Evolutionary conservation across 1,140 invertebrate species (phyloP).

Genomic region (Drosophila pectinifera): DNA sequence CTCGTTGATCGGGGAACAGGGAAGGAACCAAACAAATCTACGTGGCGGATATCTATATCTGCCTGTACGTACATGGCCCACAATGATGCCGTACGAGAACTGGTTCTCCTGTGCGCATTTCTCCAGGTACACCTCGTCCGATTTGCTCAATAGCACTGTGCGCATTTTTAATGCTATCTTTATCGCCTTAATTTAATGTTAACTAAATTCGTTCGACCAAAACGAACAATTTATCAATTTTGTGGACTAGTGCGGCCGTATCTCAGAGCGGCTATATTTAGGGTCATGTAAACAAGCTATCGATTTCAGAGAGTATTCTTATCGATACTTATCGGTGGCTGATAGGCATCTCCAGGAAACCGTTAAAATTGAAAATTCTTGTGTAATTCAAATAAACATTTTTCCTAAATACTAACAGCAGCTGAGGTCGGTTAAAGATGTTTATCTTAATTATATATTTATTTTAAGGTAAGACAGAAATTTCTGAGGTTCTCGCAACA

Average conservation of each 20-base stretch:
- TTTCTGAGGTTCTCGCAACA: too few relatives aligned
- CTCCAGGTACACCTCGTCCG: conserved; percentile 76
- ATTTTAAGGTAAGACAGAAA: too few relatives aligned
- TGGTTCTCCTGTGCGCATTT: conserved; percentile 78
- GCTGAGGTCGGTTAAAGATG: too few relatives aligned
- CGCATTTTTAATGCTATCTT: conserved; percentile 55
- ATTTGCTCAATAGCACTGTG: conserved; percentile 76
- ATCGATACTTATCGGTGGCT: conserved; percentile 1
- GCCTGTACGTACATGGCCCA: conserved; percentile 72
- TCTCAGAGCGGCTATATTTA: background rate
- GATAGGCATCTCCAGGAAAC: background rate
- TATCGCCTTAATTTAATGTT: conserved; percentile 23
- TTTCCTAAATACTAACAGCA: too few relatives aligned
- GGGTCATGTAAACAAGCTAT: conserved; percentile 8
- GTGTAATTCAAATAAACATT: background rate
- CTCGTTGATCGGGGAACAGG: conserved; percentile 9
- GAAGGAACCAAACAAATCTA: conserved; percentile 47
- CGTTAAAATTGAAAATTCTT: background rate
- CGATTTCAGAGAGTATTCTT: background rate
- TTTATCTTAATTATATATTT: background rate
- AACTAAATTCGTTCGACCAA: conserved; percentile 29
- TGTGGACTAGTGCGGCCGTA: conserved; percentile 12
- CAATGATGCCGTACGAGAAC: conserved; percentile 77
- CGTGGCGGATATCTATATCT: conserved; percentile 51
- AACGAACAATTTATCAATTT: conserved; percentile 26